These are phyloP conservation scores for Ariopsis seemanni DNA, from an alignment of 2,113 vertebrate genomes.

Conservation along the genomic window DNA sequence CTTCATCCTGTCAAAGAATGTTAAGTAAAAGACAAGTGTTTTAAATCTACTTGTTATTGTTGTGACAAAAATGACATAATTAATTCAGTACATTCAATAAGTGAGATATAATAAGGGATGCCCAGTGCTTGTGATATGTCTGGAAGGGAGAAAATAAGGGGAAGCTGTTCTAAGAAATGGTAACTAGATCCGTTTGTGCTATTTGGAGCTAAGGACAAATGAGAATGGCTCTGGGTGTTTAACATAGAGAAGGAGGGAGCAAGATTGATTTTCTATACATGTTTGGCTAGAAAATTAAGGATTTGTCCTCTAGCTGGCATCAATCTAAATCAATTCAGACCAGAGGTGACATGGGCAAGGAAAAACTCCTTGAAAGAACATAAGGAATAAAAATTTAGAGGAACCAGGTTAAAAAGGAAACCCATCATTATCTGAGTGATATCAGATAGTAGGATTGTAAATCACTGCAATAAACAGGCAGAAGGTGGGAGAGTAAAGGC, in stretches of 20 bases:
- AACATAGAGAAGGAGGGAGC: not conserved
- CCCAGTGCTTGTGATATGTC: not conserved
- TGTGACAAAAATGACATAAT: not conserved
- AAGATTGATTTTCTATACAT: not conserved
- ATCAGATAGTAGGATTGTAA: not conserved
- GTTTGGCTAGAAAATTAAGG: not conserved
- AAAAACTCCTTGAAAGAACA: not conserved
- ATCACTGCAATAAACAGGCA: not conserved
- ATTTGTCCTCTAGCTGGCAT: not conserved
- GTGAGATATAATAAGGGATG: not conserved
- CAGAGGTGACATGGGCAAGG: not conserved
- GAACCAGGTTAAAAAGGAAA: not conserved
- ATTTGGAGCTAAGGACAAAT: conserved; percentile 28
- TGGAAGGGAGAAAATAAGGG: not conserved
- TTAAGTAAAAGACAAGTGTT: not conserved
- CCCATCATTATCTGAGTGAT: no score
- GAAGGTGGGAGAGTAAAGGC: not conserved
- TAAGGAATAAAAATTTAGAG: not conserved
- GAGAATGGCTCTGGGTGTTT: not conserved
- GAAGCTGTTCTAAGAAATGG: conserved; percentile 2
- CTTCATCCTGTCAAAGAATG: conserved; percentile 82
- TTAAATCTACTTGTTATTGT: not conserved
- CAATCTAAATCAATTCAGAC: not conserved
- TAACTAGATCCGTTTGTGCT: conserved; percentile 25
- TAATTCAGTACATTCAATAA: not conserved